Evolutionary conservation across 2,113 vertebrate genomes (phyloP), one percentile per base, ranked within the genome.

Genomic region (Silurus meridionalis): DNA sequence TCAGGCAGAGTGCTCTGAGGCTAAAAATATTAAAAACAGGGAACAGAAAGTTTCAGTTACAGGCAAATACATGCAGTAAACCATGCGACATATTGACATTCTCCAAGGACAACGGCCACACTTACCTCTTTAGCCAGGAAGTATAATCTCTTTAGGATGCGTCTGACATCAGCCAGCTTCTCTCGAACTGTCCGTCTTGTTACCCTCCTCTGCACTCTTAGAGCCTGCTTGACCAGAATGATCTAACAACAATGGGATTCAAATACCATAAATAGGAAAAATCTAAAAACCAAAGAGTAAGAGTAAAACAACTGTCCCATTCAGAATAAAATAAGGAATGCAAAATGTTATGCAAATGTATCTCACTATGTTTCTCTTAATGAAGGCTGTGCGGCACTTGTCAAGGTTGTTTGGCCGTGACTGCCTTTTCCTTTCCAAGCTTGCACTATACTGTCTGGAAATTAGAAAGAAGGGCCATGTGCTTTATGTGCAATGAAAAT

Each of bases 1-100:
- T 98, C 97, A 0, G 97, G 98, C 66, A 99, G 93, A 2, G 96
- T 96, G 72, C 93, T 94, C 91, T 99, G 98, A 3, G 97, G 97
- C 98, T 99, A 92, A 66, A 87, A 57, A 80, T 37, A 83, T 19
- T 75, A 75, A 28, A 87, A 69, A 79, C 28, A 77, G 69, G 52
- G 14, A 13, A 77, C 23, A 75, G 28, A 85, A 23, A 60, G 25
- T 8, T 4, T 66, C 19, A 77, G 9, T n/a, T 1, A 53, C 1
- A 37, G n/a, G 15, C 37, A 37, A 79, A 58, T 58, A 37, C 77
- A 79, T 52, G 55, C 23, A 28, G 21, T 17, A 80, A 48, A 61
- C 8, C 17, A 61, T 80, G 10, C 4, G 11, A 80, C 60, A 13
- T 61, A 80, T 7, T 53, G 28, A 14, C 19, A 58, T 8, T 13